Conservation (phyloP, 1,140 invertebrate species). For the Drosophila bocki region DNA sequence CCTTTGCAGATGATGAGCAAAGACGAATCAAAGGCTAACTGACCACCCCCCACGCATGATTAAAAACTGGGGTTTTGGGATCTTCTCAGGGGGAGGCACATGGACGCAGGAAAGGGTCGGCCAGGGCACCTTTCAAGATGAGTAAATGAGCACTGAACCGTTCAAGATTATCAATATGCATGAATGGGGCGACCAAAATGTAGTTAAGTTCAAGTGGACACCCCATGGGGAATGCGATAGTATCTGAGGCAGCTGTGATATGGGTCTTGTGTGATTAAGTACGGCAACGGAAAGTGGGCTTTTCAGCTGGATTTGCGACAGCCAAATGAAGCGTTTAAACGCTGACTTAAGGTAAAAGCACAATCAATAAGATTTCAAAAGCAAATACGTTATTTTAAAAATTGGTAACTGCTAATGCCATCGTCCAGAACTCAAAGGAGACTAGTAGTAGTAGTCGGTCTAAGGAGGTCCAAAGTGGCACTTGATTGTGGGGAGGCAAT, state of each 20-base stretch:
- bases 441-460: too few relatives aligned
- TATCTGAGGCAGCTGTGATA: not conserved
- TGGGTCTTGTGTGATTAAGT: conserved; percentile 18
- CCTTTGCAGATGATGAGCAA: conserved; percentile 23
- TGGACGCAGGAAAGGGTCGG: not conserved
- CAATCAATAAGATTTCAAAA: not conserved
- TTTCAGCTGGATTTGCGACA: not conserved
- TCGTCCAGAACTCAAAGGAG: too few relatives aligned
- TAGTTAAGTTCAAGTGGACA: conserved; percentile 54
- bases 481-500: not conserved
- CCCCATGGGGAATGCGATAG: not conserved
- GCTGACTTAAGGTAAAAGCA: conserved; percentile 15
- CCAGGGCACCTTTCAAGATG: conserved; percentile 53
- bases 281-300: not conserved
- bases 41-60: conserved; percentile 60
- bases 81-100: not conserved
- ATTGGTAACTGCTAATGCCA: not conserved
- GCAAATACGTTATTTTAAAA: not conserved
- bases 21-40: conserved; percentile 55
- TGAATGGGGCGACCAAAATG: conserved; percentile 44
- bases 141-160: conserved; percentile 61
- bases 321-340: conserved; percentile 25
- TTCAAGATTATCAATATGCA: conserved; percentile 67
- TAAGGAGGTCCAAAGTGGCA: not conserved
- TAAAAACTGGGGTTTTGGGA: conserved; percentile 49